phyloP scores from a whole-genome alignment of 2,797 vertebrate species.

The Carapus acus region DNA sequence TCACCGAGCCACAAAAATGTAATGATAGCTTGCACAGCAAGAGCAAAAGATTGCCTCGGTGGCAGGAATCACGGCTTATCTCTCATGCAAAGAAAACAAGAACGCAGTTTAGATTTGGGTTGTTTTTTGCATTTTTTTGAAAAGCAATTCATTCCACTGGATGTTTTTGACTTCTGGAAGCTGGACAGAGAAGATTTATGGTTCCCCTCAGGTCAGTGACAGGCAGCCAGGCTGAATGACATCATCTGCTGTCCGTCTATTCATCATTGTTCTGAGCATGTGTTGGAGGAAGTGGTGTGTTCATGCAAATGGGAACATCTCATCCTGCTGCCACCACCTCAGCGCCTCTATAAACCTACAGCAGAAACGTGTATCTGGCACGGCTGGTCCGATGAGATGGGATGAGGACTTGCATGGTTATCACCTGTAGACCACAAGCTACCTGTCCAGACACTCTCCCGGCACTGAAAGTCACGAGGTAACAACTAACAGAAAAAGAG shows the following conservation, averaged over 20 bases:
- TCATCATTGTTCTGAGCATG: conserved; percentile 57
- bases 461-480: no score
- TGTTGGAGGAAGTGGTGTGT: conserved; percentile 37
- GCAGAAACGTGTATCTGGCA: no score
- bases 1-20: conserved; percentile 34
- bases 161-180: conserved; percentile 38
- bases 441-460: no score
- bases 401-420: no score
- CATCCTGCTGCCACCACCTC: conserved; percentile 27
- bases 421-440: no score
- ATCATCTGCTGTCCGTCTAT: conserved; percentile 55
- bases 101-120: no score
- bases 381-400: no score
- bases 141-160: conserved; percentile 10
- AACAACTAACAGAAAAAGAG: no score
- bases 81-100: no score
- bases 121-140: conserved; percentile 3
- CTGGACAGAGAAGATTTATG: conserved; percentile 34
- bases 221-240: conserved; percentile 52
- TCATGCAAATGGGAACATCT: conserved; percentile 53
- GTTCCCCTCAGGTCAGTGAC: conserved; percentile 53
- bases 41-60: conserved; percentile 19
- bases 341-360: conserved; percentile 12
- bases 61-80: conserved; percentile 11
- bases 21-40: conserved; percentile 2